phyloP scores from a whole-genome alignment of 2,888 invertebrate species.

The Linyphia triangularis region DNA sequence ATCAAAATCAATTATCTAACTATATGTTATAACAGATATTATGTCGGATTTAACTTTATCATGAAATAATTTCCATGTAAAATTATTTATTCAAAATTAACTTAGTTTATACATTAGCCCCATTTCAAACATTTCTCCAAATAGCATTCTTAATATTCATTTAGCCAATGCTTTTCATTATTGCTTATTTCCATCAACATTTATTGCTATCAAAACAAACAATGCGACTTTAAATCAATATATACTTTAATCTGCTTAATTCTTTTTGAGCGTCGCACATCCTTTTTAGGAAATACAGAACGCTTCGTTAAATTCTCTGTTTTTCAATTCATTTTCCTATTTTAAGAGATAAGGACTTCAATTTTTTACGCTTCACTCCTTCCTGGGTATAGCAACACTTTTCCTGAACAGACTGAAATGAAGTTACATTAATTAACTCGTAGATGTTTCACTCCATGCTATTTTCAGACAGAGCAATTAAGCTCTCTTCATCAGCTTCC shows the following conservation, averaged over 20 bases:
- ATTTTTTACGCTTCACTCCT: background rate
- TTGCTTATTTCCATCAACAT: too few relatives aligned
- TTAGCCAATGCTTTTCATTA: too few relatives aligned
- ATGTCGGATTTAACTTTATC: too few relatives aligned
- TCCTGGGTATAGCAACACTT: background rate
- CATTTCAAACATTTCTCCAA: too few relatives aligned
- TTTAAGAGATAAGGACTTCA: background rate
- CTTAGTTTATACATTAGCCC: too few relatives aligned
- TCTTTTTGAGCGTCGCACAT: background rate
- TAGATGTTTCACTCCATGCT: background rate
- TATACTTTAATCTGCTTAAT: background rate
- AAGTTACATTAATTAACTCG: background rate
- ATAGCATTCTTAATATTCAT: too few relatives aligned
- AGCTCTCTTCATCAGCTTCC: constrained; percentile 9
- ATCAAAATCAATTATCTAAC: too few relatives aligned
- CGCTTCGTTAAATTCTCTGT: background rate
- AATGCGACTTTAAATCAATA: too few relatives aligned
- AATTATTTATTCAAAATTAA: too few relatives aligned
- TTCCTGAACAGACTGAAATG: background rate
- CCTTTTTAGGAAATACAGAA: background rate
- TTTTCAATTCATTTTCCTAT: background rate
- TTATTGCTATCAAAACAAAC: too few relatives aligned
- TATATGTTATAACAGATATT: too few relatives aligned
- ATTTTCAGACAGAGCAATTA: constrained; percentile 11
- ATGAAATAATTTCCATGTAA: too few relatives aligned